Conservation (phyloP, 2,888 invertebrate species). For the Acleris literana region DNA sequence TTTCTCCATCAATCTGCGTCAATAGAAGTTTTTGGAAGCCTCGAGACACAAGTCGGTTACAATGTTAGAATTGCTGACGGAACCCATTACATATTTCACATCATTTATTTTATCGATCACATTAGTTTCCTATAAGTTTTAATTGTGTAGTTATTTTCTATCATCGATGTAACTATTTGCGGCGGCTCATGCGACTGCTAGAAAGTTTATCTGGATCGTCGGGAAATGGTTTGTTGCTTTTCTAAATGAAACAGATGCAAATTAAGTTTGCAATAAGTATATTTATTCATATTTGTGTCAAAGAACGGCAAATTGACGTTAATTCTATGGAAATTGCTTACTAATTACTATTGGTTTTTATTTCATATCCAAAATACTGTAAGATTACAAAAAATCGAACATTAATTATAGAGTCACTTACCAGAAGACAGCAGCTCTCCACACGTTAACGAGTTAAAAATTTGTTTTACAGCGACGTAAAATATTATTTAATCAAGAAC, state of each 20-base stretch:
- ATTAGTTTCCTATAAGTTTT: too few species aligned
- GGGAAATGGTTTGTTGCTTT: slow-evolving; percentile 10
- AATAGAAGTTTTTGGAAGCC: slow-evolving; percentile 9
- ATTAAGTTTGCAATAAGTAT: neutral
- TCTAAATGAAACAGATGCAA: neutral
- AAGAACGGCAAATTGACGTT: too few species aligned
- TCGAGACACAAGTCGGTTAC: slow-evolving; percentile 4
- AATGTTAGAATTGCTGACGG: neutral
- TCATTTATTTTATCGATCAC: too few species aligned
- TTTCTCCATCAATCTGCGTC: slow-evolving; percentile 25
- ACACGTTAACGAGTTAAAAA: slow-evolving; percentile 39
- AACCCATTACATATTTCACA: neutral
- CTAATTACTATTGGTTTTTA: too few species aligned
- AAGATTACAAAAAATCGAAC: neutral
- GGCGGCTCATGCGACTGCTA: neutral
- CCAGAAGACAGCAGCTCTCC: slow-evolving; percentile 54
- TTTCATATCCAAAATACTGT: neutral
- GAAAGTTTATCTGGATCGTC: slow-evolving; percentile 13
- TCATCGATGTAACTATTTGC: neutral
- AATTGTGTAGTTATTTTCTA: neutral
- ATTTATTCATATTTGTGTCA: too few species aligned
- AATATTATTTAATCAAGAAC: slow-evolving; percentile 60
- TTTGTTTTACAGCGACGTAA: slow-evolving; percentile 65
- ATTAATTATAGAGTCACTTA: slow-evolving; percentile 47
- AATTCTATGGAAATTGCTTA: too few species aligned